These are phyloP conservation scores for Lepilemur ruficaudatus DNA, from an alignment of 2,797 vertebrate genomes.

Conservation along the genomic window DNA sequence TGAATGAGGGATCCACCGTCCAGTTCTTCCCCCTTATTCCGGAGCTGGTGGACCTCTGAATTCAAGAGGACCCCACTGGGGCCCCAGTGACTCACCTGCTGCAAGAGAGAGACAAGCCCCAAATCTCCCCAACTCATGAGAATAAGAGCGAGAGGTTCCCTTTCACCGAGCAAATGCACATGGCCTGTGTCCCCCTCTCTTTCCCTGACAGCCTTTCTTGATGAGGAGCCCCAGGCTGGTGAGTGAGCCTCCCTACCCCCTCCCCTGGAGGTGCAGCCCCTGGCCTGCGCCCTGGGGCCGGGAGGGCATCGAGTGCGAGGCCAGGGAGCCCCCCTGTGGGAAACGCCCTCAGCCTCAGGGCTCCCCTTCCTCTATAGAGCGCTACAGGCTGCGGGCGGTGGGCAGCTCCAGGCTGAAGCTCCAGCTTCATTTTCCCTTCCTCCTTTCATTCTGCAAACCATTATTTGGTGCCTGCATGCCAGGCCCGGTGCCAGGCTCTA, in stretches of 20 bases:
- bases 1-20: background rate
- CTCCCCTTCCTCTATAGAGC: background rate
- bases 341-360: background rate
- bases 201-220: constrained; percentile 65
- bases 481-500: background rate
- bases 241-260: constrained; percentile 25
- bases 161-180: background rate
- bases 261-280: background rate
- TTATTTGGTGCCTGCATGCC: background rate
- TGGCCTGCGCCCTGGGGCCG: too few relatives aligned
- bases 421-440: background rate
- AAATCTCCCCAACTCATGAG: background rate
- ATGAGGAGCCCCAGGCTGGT: constrained; percentile 64
- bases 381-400: accelerated
- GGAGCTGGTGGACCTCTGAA: background rate
- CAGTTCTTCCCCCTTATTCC: background rate
- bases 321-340: too few relatives aligned
- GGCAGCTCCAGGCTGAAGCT: background rate
- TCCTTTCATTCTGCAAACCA: background rate
- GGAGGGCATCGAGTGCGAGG: background rate
- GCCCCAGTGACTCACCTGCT: background rate
- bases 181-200: background rate
- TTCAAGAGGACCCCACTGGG: background rate
- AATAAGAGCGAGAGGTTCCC: background rate
- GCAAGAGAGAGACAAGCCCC: background rate